Evolutionary conservation across 2,113 vertebrate species (phyloP).

Genomic region (Grammomys dolichurus): DNA sequence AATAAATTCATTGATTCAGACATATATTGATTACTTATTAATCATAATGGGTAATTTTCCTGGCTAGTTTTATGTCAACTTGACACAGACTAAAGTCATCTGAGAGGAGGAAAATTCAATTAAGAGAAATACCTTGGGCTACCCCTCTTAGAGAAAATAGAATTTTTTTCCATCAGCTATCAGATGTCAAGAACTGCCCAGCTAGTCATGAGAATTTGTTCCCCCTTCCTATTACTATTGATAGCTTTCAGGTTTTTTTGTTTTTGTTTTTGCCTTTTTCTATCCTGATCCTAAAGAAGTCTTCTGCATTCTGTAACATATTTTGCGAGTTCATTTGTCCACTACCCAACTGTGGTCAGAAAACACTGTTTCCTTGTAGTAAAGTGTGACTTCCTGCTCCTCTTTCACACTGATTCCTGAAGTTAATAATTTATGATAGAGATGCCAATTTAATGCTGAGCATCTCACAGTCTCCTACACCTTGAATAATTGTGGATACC

Average conservation of each 20-base stretch:
- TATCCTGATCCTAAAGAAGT: background rate
- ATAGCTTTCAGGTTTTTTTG: too few species aligned
- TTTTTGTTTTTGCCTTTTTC: background rate
- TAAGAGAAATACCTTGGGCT: background rate
- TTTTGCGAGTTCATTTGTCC: background rate
- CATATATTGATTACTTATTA: background rate
- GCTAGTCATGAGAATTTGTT: background rate
- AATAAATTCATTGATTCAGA: background rate
- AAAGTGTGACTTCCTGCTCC: background rate
- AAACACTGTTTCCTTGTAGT: background rate
- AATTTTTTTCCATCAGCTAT: background rate
- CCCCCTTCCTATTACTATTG: background rate
- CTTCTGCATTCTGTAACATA: background rate
- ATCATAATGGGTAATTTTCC: background rate
- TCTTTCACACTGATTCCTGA: background rate
- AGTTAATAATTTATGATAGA: background rate
- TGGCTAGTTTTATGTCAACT: background rate
- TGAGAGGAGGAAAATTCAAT: background rate
- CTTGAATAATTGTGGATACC: background rate
- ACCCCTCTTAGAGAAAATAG: background rate
- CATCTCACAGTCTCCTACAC: background rate
- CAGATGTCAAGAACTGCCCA: background rate
- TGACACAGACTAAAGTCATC: background rate
- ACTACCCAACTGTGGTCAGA: background rate
- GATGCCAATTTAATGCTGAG: background rate